Evolutionary conservation across 2,113 vertebrate species (phyloP).

Genomic region (Furnarius figulus): DNA sequence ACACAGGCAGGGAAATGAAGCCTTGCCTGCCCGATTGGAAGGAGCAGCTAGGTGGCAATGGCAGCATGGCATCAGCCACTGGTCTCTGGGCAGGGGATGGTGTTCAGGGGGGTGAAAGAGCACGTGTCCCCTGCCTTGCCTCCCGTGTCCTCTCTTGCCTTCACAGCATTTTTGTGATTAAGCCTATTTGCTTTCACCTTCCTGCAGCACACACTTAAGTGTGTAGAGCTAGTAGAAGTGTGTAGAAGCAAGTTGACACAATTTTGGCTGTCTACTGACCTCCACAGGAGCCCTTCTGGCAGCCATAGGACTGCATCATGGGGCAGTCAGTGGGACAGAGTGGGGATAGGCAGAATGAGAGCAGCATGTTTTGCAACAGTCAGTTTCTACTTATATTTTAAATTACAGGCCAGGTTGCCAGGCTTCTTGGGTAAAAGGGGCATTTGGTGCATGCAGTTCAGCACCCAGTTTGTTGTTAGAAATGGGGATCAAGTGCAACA

Average conservation of each 20-base stretch:
- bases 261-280: background rate
- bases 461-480: background rate
- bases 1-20: background rate
- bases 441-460: background rate
- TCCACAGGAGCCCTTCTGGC: background rate
- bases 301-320: fast-evolving
- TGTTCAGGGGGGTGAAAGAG: fast-evolving
- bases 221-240: background rate
- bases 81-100: fast-evolving
- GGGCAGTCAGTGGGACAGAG: too few relatives aligned
- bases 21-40: fast-evolving
- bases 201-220: background rate
- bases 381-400: background rate
- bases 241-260: background rate
- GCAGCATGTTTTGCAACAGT: background rate
- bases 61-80: fast-evolving
- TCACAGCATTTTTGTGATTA: background rate
- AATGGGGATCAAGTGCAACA: background rate
- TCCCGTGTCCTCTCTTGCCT: background rate
- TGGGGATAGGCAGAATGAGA: background rate
- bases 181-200: background rate
- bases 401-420: background rate
- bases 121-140: background rate
- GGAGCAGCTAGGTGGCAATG: background rate
- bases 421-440: background rate